Base-by-base conservation (phyloP, 2,888 invertebrate genomes). In the Rhagonycha fulva region DNA sequence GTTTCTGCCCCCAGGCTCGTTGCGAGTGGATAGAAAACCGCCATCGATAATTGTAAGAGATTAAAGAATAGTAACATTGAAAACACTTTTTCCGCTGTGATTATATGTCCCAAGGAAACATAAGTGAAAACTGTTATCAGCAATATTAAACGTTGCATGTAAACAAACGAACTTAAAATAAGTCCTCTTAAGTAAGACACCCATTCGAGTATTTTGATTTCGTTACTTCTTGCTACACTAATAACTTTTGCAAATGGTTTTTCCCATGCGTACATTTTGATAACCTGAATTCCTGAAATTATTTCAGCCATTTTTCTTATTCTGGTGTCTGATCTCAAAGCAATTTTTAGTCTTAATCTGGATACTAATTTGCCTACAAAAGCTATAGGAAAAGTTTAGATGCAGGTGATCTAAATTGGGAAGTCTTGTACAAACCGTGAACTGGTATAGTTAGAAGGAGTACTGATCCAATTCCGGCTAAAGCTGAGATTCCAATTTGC, bases 141-240 rank as follows among this genome's bases (percentile, higher is more conserved):
- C 11, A 96, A 89, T 0, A 96, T 93, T 61, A 95, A 90, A 78
- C 96, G 92, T 83, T 95, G 94, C 0, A 95, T 94, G 84, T 95
- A 96, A 61, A 96, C 93, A 89, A 94, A 93, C 85, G 92, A 89
- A 83, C 90, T 93, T 87, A 92, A 90, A 89, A 91, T 93, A 78
- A 92, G 89, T 60, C 90, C 94, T 78, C 91, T 91, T 77, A 92
- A 88, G 85, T 93, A 93, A 0, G 93, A 92, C 2, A 83, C 80
- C 72, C 79, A 81, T 3, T 81, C 82, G 11, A 85, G 63, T 2
- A 75, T 76, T 14, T 80, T 71, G 9, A 84, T 78, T 80, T 84
- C 83, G 11, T 77, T 72, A 2, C 72, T 68, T 61, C 83, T 70
- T 14, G 80, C 71, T 19, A 72, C 14, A 32, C 76, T 68, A 9